Evolutionary conservation across 92 coral and sea anemone genomes (phyloP), one percentile per base, ranked within the genome.

Genomic region (Phenganax marumi): DNA sequence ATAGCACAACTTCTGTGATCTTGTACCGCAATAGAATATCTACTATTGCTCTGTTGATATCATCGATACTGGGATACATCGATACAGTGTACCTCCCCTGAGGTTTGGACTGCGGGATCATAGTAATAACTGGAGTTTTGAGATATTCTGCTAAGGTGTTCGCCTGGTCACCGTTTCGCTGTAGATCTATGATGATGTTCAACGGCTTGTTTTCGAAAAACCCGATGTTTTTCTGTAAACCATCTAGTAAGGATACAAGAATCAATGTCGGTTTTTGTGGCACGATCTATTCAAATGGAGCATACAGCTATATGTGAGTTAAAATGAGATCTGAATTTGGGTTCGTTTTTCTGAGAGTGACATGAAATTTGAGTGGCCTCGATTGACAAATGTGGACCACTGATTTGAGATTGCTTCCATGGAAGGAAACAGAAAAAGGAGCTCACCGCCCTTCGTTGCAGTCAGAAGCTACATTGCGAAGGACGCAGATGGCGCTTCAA

Each of bases 21-120:
- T 48, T 61, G 63, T 78, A 78, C 18, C 72, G 18, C 58, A 78
- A 13, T 0, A 78, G 83, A 12, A 16, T 50, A 43, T 61, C 73
- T 3, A 78, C 23, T 16, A 78, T 78, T 54, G 83, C 83, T 47
- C 56, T 7, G 53, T 78, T 78, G 8, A 78, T 46, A 46, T 11
- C 60, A 3, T 1, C 48, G 33, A 78, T 78, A 49, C 58, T 50
- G 9, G 83, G 83, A 63, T 78, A 78, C 83, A 78, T 78, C 48
- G 83, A 78, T 43, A 78, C 49, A 47, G 49, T 48, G 73, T 58
- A 78, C 10, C 48, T 22, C 18, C 83, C 58, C 16, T 50, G 73
- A 56, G 83, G 83, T 19, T 78, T 78, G 8, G 83, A 61, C 8
- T 62, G 83, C 49, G 83, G 83, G 13, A 50, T 39, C 83, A 78